A percentile compares a stretch with the other conserved stretches of the same genome.
phyloP scores from a whole-genome alignment of 2,113 vertebrate species.

The Hydrolagus affinis region DNA sequence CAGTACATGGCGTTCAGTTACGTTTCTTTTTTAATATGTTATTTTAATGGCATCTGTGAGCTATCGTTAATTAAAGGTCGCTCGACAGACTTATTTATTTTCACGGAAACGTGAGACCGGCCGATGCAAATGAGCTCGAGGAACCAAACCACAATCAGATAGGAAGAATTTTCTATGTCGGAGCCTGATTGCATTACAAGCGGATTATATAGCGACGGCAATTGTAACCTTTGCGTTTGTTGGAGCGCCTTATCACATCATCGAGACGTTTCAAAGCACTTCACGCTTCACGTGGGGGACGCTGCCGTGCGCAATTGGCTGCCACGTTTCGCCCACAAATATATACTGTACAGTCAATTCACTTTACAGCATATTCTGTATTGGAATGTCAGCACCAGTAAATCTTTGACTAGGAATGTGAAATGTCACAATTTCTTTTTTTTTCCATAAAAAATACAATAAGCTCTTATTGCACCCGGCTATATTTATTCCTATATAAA shows the following conservation, averaged over 20 bases:
- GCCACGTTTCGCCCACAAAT: too few relatives aligned
- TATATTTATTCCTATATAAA: conserved; percentile 5
- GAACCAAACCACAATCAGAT: not conserved
- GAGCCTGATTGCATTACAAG: not conserved
- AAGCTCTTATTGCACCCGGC: not conserved
- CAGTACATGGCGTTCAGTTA: not conserved
- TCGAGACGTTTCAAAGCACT: too few relatives aligned
- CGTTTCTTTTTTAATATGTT: conserved; percentile 1
- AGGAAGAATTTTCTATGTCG: not conserved
- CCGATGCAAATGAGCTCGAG: not conserved
- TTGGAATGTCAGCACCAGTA: too few relatives aligned
- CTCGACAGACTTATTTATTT: not conserved
- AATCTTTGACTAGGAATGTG: too few relatives aligned
- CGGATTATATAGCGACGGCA: not conserved
- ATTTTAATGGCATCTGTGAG: conserved; percentile 4
- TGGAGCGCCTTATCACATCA: too few relatives aligned
- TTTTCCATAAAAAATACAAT: not conserved
- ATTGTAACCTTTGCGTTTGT: too few relatives aligned
- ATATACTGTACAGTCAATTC: too few relatives aligned
- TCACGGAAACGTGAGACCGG: not conserved
- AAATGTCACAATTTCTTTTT: too few relatives aligned
- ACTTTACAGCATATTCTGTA: too few relatives aligned
- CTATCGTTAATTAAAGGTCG: conserved; percentile 26
- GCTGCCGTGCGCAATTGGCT: too few relatives aligned
- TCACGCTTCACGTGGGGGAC: too few relatives aligned